phyloP scores from a whole-genome alignment of 2,888 invertebrate species.

The Eupithecia centaureata region DNA sequence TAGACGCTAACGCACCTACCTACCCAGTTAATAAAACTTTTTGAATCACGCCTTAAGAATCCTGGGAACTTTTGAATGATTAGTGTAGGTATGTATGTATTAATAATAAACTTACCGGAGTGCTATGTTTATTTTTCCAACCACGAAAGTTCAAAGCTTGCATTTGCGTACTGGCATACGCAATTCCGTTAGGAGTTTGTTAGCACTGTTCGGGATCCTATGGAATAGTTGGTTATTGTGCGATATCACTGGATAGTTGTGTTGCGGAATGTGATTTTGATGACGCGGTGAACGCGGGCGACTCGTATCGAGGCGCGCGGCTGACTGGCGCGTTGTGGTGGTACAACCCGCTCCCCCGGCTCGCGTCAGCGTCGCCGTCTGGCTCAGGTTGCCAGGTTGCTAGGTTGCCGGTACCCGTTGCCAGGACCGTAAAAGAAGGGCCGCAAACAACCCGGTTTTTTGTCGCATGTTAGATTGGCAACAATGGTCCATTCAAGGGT shows the following conservation, averaged over 20 bases:
- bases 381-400: slow-evolving; percentile 40
- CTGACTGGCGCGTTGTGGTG: slow-evolving; percentile 57
- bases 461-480: slow-evolving; percentile 77
- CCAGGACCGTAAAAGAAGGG: slow-evolving; percentile 72
- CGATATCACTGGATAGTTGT: slow-evolving; percentile 33
- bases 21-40: slow-evolving; percentile 45
- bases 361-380: slow-evolving; percentile 44
- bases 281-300: slow-evolving; percentile 54
- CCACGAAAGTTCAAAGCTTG: slow-evolving; percentile 64
- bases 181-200: slow-evolving; percentile 54
- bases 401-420: slow-evolving; percentile 50
- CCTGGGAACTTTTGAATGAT: slow-evolving; percentile 48
- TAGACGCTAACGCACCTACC: background rate
- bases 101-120: slow-evolving; percentile 74
- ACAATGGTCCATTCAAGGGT: slow-evolving; percentile 63
- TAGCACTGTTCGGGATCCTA: slow-evolving; percentile 46
- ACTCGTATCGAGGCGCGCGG: slow-evolving; percentile 65
- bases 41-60: slow-evolving; percentile 44
- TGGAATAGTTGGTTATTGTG: slow-evolving; percentile 19
- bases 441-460: slow-evolving; percentile 70
- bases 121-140: slow-evolving; percentile 76
- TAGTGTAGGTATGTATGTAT: slow-evolving; percentile 42
- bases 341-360: slow-evolving; percentile 20
- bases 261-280: slow-evolving; percentile 34
- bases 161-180: slow-evolving; percentile 69